Base-by-base conservation (phyloP, 1,140 invertebrate species). In the Drosophila punjabiensis region DNA sequence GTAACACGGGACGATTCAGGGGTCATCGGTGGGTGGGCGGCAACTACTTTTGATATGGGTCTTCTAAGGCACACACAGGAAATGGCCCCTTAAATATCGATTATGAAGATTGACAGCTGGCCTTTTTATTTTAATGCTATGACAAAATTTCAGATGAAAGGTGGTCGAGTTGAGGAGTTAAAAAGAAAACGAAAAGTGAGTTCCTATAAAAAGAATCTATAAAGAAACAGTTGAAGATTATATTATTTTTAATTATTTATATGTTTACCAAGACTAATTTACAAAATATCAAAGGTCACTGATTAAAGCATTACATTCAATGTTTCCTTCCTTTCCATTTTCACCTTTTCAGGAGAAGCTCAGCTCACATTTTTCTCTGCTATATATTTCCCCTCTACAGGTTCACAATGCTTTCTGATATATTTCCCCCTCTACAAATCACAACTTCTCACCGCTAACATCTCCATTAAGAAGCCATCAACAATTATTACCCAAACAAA, bases 391-490 rank as follows among this genome's bases (percentile, higher is more conserved):
- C n/a, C n/a, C n/a, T n/a, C n/a, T n/a, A n/a, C n/a, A n/a, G n/a
- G n/a, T n/a, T n/a, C n/a, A n/a, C n/a, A n/a, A n/a, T n/a, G n/a
- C n/a, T n/a, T n/a, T n/a, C n/a, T 33, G 10, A 48, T 48, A 20
- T 33, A 28, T 63, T 20, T n/a, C 20, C 14, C 20, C 1, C 47
- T 28, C 24, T 10, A 4, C 28, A n/a, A 24, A 18, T 69, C 8
- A 24, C n/a, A 20, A 56, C 50, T 20, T 35, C 28, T 68, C 10
- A 39, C 3, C 28, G 32, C 32, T 47, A 43, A 74, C 70, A 74
- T 73, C 45, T 74, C 56, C 56, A 73, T 74, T 74, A 73, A 73
- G 55, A 73, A 52, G 20, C 45, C 68, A 69, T 69, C 64, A 71
- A 37, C 48, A 55, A 68, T 55, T 33, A 66, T 71, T 45, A 28